Evolutionary conservation across 2,797 vertebrate genomes (phyloP).

Genomic region (Columba guinea): DNA sequence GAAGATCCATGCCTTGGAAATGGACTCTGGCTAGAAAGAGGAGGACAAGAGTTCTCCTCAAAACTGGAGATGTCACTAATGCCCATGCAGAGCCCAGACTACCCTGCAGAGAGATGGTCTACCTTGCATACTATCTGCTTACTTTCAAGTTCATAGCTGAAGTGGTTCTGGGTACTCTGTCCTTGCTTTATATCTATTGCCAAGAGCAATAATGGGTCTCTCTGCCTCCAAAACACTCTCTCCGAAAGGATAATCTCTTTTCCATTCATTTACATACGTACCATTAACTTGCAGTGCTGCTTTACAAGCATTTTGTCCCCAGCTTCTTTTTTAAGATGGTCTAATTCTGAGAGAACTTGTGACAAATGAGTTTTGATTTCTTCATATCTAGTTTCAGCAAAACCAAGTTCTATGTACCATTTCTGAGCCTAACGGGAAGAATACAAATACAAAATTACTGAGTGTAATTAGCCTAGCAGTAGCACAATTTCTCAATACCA

Average conservation of each 20-base stretch:
- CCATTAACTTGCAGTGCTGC: neutral
- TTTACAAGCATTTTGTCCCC: conserved; percentile 36
- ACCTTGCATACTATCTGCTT: neutral
- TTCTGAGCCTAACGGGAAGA: conserved; percentile 63
- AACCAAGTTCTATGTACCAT: conserved; percentile 72
- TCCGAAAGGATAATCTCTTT: neutral
- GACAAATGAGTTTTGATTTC: conserved; percentile 64
- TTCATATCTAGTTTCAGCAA: conserved; percentile 67
- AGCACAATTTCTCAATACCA: neutral
- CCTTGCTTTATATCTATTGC: neutral
- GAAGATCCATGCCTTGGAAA: neutral
- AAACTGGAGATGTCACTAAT: neutral
- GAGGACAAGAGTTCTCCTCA: neutral
- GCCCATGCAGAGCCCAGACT: neutral
- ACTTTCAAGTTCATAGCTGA: neutral
- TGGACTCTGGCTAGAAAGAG: neutral
- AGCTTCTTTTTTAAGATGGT: neutral
- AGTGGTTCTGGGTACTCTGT: neutral
- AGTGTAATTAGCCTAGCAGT: neutral
- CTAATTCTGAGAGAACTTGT: conserved; percentile 54
- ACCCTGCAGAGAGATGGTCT: neutral
- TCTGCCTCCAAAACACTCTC: neutral
- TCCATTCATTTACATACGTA: neutral
- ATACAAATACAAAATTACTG: neutral
- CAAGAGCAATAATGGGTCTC: neutral